Evolutionary conservation across 2,797 vertebrate species (phyloP).

Genomic region (Chlorospingus flavigularis): DNA sequence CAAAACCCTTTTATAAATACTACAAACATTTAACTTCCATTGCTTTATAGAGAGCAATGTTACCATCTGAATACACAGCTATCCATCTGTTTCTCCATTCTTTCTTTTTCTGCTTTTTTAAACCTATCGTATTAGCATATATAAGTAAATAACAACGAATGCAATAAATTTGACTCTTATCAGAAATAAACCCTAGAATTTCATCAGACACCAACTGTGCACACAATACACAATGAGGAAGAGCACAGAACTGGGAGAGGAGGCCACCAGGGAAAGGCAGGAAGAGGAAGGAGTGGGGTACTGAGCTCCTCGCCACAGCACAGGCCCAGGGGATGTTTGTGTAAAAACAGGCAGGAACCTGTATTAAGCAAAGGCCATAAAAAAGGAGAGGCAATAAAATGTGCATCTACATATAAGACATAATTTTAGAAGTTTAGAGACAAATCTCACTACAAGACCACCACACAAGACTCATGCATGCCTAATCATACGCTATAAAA

Average conservation of each 20-base stretch:
- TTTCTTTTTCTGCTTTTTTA: not conserved
- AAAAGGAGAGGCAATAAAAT: not conserved
- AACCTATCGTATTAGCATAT: not conserved
- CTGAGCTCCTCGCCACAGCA: fast-evolving
- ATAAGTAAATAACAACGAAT: not conserved
- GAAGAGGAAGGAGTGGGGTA: not conserved
- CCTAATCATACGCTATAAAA: not conserved
- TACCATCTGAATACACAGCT: not conserved
- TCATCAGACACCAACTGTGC: not conserved
- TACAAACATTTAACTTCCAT: not conserved
- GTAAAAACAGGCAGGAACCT: not conserved
- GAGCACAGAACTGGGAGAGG: not conserved
- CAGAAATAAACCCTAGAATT: not conserved
- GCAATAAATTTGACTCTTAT: not conserved
- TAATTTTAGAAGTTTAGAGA: not conserved
- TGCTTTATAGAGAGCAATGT: not conserved
- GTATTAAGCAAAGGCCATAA: not conserved
- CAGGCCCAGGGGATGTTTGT: not conserved
- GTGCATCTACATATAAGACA: fast-evolving
- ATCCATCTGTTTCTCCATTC: not conserved
- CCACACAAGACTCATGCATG: fast-evolving
- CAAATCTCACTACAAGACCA: not conserved
- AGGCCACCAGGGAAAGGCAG: not conserved
- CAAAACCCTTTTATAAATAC: not conserved
- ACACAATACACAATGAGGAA: not conserved